These are phyloP conservation scores for Dasyprocta punctata DNA, from an alignment of 2,113 vertebrate species.

Conservation along the genomic window DNA sequence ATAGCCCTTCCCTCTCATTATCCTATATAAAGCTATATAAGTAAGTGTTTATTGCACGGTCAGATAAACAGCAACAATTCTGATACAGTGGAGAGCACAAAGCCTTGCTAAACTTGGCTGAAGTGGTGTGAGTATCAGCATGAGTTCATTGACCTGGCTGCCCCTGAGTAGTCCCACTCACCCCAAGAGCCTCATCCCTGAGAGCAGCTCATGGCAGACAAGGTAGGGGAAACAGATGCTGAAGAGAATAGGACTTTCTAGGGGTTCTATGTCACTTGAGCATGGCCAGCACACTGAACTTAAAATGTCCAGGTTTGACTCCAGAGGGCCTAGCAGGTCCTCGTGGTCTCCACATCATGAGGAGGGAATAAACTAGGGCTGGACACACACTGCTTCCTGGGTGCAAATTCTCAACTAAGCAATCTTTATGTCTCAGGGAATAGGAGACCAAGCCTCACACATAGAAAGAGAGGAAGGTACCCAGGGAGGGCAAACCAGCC, in stretches of 20 bases:
- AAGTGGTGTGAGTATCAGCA: no score
- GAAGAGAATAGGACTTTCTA: background rate
- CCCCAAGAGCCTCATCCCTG: background rate
- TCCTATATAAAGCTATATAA: background rate
- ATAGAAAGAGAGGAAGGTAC: background rate
- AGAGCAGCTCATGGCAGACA: background rate
- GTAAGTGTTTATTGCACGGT: background rate
- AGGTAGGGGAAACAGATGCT: background rate
- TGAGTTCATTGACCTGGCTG: accelerated
- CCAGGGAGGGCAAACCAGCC: background rate
- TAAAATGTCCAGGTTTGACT: background rate
- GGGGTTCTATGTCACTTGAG: background rate
- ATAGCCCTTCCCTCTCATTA: background rate
- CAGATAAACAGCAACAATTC: accelerated
- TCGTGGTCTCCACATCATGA: background rate
- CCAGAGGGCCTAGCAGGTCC: background rate
- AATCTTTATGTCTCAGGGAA: background rate
- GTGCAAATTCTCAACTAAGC: background rate
- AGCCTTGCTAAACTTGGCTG: background rate
- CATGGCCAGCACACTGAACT: background rate
- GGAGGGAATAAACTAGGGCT: background rate
- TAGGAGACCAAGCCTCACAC: background rate
- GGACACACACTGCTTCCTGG: background rate
- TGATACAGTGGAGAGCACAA: background rate
- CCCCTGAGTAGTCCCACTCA: background rate